These are phyloP conservation scores for Hydrolagus colliei DNA, from an alignment of 2,797 vertebrate genomes.

Conservation along the genomic window DNA sequence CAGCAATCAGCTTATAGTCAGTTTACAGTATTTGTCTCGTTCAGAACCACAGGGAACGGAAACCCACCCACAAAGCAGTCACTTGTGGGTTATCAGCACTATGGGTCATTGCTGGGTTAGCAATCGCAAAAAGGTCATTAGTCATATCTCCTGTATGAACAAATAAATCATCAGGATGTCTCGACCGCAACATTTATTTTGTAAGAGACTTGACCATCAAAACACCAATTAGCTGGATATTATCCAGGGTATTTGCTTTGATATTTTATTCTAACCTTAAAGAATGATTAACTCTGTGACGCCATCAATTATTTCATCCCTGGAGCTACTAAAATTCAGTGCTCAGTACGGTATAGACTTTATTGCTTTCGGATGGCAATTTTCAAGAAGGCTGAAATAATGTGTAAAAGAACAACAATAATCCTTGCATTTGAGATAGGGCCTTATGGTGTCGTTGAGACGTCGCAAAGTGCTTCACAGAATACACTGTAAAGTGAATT, in stretches of 20 bases:
- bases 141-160: slow-evolving; percentile 1
- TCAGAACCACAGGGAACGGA: slow-evolving; percentile 6
- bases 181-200: slow-evolving; percentile 1
- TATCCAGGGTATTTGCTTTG: neutral
- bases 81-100: neutral
- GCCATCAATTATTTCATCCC: neutral
- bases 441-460: no score
- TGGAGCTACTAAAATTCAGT: neutral
- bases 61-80: slow-evolving; percentile 15
- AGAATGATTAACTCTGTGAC: neutral
- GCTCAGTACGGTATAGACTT: no score
- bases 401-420: no score
- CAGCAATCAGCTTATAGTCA: neutral
- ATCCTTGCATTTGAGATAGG: no score
- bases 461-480: no score
- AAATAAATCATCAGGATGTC: slow-evolving; percentile 21
- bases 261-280: neutral
- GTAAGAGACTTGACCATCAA: neutral
- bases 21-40: neutral
- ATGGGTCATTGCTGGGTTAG: neutral
- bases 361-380: neutral
- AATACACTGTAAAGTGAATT: no score
- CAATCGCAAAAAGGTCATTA: slow-evolving; percentile 13
- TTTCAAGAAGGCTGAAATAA: neutral
- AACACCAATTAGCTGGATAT: neutral